Base-by-base conservation (phyloP, 1,140 invertebrate species). In the Pogonus chalceus region DNA sequence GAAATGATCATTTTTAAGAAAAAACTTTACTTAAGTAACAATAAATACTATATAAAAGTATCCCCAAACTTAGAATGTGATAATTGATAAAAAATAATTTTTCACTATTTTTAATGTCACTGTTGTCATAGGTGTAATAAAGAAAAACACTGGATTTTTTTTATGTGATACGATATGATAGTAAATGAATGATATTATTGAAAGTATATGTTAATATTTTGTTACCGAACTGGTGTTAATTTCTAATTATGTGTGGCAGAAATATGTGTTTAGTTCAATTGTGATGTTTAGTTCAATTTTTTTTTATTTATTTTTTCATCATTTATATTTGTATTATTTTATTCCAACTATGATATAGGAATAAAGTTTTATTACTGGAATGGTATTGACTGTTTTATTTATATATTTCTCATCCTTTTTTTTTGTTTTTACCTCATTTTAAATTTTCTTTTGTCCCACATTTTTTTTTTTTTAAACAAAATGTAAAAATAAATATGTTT, bases 341-440 rank as follows among this genome's bases (percentile, higher is more conserved):
- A 7, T 18, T 4, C n/a, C n/a, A n/a, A n/a, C n/a, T n/a, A n/a
- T n/a, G 18, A 43, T 10, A 16, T 43, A 43, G 18, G 18, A 43
- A 43, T 43, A 43, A 43, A 43, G 9, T 43, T 43, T 43, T 43
- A 43, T 43, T 43, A 43, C 37, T 43, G 37, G 37, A 43, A 43
- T 10, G 37, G 37, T 12, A 43, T 9, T 43, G 9, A 43, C n/a
- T n/a, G n/a, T n/a, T n/a, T n/a, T n/a, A n/a, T n/a, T n/a, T n/a
- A n/a, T n/a, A n/a, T n/a, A n/a, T n/a, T n/a, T n/a, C n/a, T n/a
- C n/a, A n/a, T n/a, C n/a, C n/a, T n/a, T n/a, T n/a, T n/a, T n/a
- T n/a, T n/a, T n/a, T n/a, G n/a, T n/a, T n/a, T n/a, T n/a, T n/a
- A n/a, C n/a, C n/a, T n/a, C n/a, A n/a, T n/a, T n/a, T n/a, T n/a